Evolutionary conservation across 2,888 invertebrate genomes (phyloP).

Genomic region (Sinhomidia bicolor): DNA sequence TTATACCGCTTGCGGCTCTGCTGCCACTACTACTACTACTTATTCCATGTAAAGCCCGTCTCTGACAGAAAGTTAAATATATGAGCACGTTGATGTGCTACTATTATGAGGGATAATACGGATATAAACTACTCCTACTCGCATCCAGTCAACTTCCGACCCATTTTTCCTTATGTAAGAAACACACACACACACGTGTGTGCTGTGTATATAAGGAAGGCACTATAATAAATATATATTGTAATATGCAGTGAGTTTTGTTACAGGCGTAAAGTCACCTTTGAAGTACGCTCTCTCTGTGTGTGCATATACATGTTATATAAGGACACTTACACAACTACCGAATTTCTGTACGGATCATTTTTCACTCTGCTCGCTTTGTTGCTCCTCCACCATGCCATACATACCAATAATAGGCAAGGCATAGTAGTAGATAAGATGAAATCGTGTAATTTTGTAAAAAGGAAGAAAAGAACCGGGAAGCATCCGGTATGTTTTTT

Average conservation of each 20-base stretch:
- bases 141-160: no score
- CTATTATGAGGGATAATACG: no score
- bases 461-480: slow-evolving; percentile 49
- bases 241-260: no score
- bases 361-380: neutral
- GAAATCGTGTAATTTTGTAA: neutral
- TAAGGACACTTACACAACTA: neutral
- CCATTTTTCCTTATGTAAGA: neutral
- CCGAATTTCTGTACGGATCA: no score
- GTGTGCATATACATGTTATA: neutral
- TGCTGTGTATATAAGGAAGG: no score
- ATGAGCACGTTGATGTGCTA: neutral
- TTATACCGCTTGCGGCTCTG: no score
- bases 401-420: no score
- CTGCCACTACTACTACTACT: neutral
- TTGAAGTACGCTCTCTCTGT: neutral
- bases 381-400: no score
- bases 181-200: no score
- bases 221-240: no score
- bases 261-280: slow-evolving; percentile 31
- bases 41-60: neutral
- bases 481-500: slow-evolving; percentile 54
- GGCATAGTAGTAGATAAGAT: no score
- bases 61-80: neutral
- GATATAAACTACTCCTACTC: neutral